Evolutionary conservation across 2,113 vertebrate species (phyloP).

Genomic region (Proteles cristata): DNA sequence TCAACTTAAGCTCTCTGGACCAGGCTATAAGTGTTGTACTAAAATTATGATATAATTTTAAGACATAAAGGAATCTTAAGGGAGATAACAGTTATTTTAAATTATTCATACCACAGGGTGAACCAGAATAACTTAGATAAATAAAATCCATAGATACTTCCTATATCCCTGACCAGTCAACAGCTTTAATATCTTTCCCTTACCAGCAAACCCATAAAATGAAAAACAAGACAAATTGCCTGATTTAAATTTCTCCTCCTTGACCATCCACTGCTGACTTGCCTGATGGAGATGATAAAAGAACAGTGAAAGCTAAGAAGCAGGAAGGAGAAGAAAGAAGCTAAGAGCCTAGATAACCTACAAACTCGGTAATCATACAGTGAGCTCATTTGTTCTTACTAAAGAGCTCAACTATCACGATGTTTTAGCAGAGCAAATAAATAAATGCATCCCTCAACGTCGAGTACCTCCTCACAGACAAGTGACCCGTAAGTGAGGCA

Average conservation of each 20-base stretch:
- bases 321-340: not conserved
- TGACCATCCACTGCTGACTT: not conserved
- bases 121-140: not conserved
- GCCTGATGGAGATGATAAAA: not conserved
- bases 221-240: not conserved
- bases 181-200: not conserved
- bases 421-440: not conserved
- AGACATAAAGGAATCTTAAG: not conserved
- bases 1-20: not conserved
- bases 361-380: not conserved
- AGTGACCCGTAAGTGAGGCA: not conserved
- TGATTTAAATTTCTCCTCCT: conserved; percentile 37
- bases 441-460: not conserved
- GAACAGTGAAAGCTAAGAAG: not conserved
- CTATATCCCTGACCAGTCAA: not conserved
- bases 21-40: not conserved
- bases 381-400: not conserved
- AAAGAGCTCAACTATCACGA: not conserved
- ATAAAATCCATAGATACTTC: conserved; percentile 9
- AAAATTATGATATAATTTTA: conserved; percentile 12
- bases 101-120: not conserved
- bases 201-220: conserved; percentile 6
- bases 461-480: not conserved
- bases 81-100: conserved; percentile 14
- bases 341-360: not conserved